Conservation (phyloP, 2,113 vertebrate species). For the Oreocharis arfaki region DNA sequence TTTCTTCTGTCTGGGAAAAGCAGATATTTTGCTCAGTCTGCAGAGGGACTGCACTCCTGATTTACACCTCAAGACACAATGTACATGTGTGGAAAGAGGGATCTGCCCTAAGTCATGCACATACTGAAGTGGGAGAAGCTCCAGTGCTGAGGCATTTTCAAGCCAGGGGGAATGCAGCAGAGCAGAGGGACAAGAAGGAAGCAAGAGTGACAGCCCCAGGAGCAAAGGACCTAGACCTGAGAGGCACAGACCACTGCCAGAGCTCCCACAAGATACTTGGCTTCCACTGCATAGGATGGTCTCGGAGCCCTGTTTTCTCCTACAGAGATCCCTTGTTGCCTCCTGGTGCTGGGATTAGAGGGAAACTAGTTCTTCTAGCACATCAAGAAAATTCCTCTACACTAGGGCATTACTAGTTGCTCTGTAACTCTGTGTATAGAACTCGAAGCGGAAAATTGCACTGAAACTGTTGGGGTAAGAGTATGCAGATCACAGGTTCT, state of each 20-base stretch:
- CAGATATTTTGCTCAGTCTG: not conserved
- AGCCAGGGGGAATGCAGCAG: not conserved
- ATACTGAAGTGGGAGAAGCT: not conserved
- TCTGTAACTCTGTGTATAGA: not conserved
- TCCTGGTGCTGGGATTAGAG: not conserved
- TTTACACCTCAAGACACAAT: not conserved
- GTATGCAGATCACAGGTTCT: not conserved
- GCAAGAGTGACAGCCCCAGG: not conserved
- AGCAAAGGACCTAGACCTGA: not conserved
- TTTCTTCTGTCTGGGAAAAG: not conserved
- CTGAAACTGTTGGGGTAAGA: not conserved
- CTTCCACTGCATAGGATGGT: not conserved
- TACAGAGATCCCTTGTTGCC: not conserved
- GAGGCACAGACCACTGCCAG: not conserved
- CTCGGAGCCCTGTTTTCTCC: not conserved
- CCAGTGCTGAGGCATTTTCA: not conserved
- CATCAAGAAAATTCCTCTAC: not conserved
- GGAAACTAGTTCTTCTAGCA: not conserved
- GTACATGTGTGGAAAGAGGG: accelerated
- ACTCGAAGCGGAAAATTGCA: not conserved
- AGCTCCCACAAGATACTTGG: not conserved
- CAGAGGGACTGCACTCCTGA: not conserved
- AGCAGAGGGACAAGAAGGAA: not conserved
- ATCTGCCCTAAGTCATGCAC: not conserved
- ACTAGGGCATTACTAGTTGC: not conserved